A percentile compares a stretch with the other conserved stretches of the same genome.
Evolutionary conservation across 2,797 vertebrate species (phyloP).

Genomic region (Catostomus latipinnis): DNA sequence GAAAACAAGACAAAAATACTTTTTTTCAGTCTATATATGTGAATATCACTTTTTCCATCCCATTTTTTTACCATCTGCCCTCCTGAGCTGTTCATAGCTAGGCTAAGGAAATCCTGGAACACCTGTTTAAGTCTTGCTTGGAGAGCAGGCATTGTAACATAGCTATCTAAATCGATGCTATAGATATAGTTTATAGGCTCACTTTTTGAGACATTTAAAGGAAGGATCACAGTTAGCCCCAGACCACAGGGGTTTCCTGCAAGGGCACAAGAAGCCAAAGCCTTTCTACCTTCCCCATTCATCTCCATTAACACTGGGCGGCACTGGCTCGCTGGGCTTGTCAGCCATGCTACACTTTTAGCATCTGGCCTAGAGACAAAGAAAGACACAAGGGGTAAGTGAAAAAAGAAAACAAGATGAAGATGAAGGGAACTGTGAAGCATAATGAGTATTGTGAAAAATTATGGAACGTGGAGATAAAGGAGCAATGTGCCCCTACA

Average conservation of each 20-base stretch:
- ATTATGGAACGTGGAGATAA: background rate
- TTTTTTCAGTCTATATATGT: too few species aligned
- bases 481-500: too few species aligned
- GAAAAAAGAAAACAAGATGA: conserved; percentile 1
- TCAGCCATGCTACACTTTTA: conserved; percentile 47
- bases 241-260: conserved; percentile 54
- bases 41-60: background rate
- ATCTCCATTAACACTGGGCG: conserved; percentile 73
- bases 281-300: conserved; percentile 75
- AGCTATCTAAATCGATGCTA: conserved; percentile 6
- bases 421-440: background rate
- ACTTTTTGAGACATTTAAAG: conserved; percentile 57
- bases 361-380: conserved; percentile 45
- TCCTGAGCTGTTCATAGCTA: conserved; percentile 19
- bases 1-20: too few species aligned
- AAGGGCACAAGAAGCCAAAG: conserved; percentile 66
- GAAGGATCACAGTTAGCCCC: conserved; percentile 16
- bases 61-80: background rate
- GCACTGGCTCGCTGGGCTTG: conserved; percentile 13
- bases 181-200: conserved; percentile 38
- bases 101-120: conserved; percentile 11
- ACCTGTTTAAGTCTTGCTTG: conserved; percentile 16
- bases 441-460: background rate
- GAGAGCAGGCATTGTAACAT: background rate
- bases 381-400: conserved; percentile 26